Percentiles rank a stretch among this genome's conserved stretches.
Evolutionary conservation across 30 jellyfish, hydroid and myxozoan genomes (phyloP).

Genomic region (Pseudorhiza aurosa): DNA sequence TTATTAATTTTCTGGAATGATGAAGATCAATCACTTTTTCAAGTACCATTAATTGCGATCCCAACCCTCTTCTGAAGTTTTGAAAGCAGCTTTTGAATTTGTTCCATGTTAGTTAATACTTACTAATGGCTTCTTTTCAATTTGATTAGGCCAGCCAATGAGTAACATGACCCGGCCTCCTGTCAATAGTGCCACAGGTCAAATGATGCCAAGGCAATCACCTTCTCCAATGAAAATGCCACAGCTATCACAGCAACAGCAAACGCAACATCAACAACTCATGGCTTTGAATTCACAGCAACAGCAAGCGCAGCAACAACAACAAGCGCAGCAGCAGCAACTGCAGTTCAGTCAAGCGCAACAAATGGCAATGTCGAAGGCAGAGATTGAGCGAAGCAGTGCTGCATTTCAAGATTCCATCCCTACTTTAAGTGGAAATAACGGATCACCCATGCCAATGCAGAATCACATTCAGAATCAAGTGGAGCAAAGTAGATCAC

Average conservation of each 20-base stretch:
- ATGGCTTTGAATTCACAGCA: conserved; percentile 37
- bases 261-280: conserved; percentile 20
- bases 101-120: not conserved
- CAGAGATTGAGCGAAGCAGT: conserved; percentile 41
- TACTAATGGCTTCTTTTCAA: not conserved
- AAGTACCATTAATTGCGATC: no score
- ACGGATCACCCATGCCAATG: conserved; percentile 35
- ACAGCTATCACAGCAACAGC: conserved; percentile 57
- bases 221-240: conserved; percentile 53
- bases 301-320: conserved; percentile 69
- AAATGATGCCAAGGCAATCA: conserved; percentile 21
- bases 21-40: no score
- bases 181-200: conserved; percentile 9
- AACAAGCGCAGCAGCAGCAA: conserved; percentile 54
- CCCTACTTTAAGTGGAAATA: conserved; percentile 29
- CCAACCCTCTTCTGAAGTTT: no score
- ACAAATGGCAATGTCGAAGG: conserved; percentile 27
- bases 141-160: conserved; percentile 2
- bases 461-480: conserved; percentile 61
- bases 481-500: conserved; percentile 27
- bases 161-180: conserved; percentile 23
- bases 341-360: conserved; percentile 68
- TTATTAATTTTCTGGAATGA: no score
- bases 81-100: not conserved
- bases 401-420: conserved; percentile 44